A percentile compares a stretch with the other conserved stretches of the same genome.
These are phyloP conservation scores for Acanthurus tractus DNA, from an alignment of 2,797 vertebrate genomes.

Conservation along the genomic window DNA sequence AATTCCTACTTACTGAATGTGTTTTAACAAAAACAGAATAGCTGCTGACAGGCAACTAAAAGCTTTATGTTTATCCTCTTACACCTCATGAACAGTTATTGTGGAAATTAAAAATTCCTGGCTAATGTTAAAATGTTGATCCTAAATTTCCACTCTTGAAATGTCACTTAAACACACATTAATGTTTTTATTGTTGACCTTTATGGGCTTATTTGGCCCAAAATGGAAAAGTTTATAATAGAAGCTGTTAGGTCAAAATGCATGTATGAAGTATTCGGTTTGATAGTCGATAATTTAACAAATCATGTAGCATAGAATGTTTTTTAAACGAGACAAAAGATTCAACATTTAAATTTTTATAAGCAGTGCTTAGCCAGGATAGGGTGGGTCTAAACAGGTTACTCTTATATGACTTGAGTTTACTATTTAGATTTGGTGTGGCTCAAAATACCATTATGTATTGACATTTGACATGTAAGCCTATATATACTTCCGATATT, in stretches of 20 bases:
- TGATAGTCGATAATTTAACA: no score
- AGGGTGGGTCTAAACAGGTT: no score
- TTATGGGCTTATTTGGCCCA: no score
- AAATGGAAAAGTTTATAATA: no score
- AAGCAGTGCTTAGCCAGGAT: no score
- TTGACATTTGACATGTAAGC: neutral
- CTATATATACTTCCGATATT: neutral
- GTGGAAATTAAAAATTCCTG: neutral
- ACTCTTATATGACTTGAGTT: neutral
- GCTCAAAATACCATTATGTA: neutral
- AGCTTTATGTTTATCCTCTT: constrained; percentile 4
- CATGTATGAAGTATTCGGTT: no score
- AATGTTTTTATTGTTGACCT: no score
- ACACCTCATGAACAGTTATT: neutral
- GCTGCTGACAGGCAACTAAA: constrained; percentile 29
- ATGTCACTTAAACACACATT: neutral
- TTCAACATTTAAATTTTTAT: no score
- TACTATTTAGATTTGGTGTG: neutral
- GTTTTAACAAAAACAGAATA: constrained; percentile 41
- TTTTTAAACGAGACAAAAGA: no score
- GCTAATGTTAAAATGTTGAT: neutral
- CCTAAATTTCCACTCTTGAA: constrained; percentile 5
- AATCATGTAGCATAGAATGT: no score
- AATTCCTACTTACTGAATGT: constrained; percentile 64
- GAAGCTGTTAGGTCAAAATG: no score